Conservation (phyloP, 2,797 vertebrate species). For the Enteromius unitaeniatus region DNA sequence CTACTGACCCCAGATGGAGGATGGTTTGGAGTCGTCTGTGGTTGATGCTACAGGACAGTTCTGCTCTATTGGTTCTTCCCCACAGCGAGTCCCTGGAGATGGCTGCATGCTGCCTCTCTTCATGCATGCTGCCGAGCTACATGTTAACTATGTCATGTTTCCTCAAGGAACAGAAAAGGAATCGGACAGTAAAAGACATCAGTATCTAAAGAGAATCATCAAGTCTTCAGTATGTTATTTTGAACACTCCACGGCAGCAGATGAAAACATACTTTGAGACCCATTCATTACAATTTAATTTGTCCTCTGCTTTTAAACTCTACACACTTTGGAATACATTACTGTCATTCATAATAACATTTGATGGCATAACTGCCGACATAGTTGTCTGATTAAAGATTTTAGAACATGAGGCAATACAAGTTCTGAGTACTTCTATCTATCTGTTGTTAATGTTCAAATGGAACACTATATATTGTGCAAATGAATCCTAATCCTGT, state of each 20-base stretch:
- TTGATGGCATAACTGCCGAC: neutral
- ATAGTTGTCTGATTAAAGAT: neutral
- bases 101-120: conserved; percentile 5
- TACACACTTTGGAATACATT: conserved; percentile 3
- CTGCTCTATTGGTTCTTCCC: conserved; percentile 48
- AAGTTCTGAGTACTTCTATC: neutral
- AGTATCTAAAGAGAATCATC: neutral
- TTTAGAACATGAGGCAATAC: neutral
- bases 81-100: conserved; percentile 42
- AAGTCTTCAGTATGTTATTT: neutral
- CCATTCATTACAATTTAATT: conserved; percentile 7
- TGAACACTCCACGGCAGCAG: neutral
- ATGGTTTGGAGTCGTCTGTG: conserved; percentile 25
- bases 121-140: conserved; percentile 22
- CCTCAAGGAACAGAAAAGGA: conserved; percentile 19
- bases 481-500: neutral
- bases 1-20: conserved; percentile 40
- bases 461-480: neutral
- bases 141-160: conserved; percentile 30
- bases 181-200: neutral
- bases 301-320: neutral
- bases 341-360: neutral
- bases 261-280: conserved; percentile 26
- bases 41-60: conserved; percentile 50
- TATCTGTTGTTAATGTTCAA: conserved; percentile 1